Conservation (phyloP, 53 echinoderm and acorn worm genomes). For the Paracentrotus lividus region DNA sequence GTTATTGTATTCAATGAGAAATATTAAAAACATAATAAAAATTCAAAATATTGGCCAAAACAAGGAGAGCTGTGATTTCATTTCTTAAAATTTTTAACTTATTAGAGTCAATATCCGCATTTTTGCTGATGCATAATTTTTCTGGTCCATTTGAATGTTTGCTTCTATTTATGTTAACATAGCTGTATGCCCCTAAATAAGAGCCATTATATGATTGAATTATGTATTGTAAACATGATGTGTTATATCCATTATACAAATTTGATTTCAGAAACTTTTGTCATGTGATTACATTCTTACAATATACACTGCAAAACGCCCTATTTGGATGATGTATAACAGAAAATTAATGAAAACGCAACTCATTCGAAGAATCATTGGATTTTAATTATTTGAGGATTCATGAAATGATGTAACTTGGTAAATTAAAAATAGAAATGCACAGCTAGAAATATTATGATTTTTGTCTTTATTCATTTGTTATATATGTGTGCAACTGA, state of each 20-base stretch:
- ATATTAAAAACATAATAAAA: not conserved
- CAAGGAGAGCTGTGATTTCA: not conserved
- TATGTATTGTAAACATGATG: not conserved
- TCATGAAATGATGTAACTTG: constrained; percentile 17
- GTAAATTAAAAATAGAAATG: constrained; percentile 53
- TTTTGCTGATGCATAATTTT: not conserved
- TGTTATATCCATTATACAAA: not conserved
- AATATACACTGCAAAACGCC: constrained; percentile 14
- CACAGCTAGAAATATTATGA: constrained; percentile 31
- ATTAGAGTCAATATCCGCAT: not conserved
- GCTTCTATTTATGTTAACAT: not conserved
- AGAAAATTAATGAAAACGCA: constrained; percentile 10
- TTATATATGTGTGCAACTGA: not conserved
- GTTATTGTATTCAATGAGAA: not conserved
- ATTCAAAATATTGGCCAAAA: not conserved
- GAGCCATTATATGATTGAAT: not conserved
- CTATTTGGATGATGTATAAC: constrained; percentile 31
- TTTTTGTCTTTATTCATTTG: not conserved
- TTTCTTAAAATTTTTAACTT: not conserved
- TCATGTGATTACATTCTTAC: not conserved
- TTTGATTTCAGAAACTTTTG: constrained; percentile 11
- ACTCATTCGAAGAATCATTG: constrained; percentile 21
- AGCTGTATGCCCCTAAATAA: not conserved
- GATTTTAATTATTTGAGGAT: not conserved
- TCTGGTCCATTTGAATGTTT: not conserved